Percentiles rank a stretch among this genome's conserved stretches.
Conservation (phyloP, 2,888 invertebrate genomes). For the Autographa gamma region DNA sequence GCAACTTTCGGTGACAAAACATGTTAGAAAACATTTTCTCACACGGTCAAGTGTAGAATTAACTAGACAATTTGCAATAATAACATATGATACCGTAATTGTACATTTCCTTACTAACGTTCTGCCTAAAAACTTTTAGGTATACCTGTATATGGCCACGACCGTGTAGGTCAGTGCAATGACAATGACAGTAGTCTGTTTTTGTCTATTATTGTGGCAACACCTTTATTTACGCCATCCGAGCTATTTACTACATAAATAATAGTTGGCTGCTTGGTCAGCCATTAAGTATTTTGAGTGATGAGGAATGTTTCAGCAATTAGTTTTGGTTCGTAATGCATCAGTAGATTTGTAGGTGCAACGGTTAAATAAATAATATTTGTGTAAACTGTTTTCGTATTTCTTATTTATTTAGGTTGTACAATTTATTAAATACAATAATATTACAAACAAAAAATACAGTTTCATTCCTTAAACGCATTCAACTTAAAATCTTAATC, state of each 20-base stretch:
- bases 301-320: neutral
- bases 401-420: too few relatives aligned
- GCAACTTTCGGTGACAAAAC: neutral
- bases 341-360: neutral
- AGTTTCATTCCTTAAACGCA: too few relatives aligned
- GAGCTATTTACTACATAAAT: neutral
- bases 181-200: slow-evolving; percentile 10
- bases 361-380: neutral
- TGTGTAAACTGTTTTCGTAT: too few relatives aligned
- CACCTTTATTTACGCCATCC: neutral
- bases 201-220: neutral
- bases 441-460: too few relatives aligned
- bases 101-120: neutral
- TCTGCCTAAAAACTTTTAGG: slow-evolving; percentile 10
- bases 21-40: neutral
- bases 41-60: neutral
- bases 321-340: neutral
- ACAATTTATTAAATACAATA: too few relatives aligned
- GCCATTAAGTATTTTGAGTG: neutral
- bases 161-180: slow-evolving; percentile 48
- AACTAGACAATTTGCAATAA: neutral
- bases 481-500: too few relatives aligned
- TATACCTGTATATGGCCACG: slow-evolving; percentile 28
- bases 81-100: slow-evolving; percentile 3
- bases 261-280: neutral